Conservation (phyloP, 2,888 invertebrate species). For the Parnassius smintheus region DNA sequence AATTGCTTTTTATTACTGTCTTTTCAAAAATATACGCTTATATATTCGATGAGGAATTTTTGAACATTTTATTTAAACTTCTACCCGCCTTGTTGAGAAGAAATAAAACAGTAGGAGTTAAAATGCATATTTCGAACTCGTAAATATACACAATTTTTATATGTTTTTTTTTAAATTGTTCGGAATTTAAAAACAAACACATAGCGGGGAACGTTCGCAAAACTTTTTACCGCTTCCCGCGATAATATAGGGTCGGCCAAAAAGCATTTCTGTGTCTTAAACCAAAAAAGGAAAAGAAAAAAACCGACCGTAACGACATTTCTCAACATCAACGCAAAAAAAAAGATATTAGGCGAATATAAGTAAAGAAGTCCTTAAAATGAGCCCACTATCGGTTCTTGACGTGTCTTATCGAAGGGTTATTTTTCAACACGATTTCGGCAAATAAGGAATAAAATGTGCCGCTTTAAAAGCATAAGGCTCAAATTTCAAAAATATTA, state of each 20-base stretch:
- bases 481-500: constrained; percentile 47
- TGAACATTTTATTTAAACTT: too few species aligned
- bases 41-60: too few species aligned
- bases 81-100: too few species aligned
- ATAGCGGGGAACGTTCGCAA: constrained; percentile 40
- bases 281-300: constrained; percentile 50
- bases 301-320: constrained; percentile 63
- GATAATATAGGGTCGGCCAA: constrained; percentile 72
- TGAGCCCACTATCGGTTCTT: constrained; percentile 34
- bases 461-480: constrained; percentile 43
- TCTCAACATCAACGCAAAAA: constrained; percentile 60
- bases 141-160: not conserved
- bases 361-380: constrained; percentile 38
- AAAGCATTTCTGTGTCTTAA: constrained; percentile 77
- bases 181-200: constrained; percentile 64
- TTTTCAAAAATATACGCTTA: too few species aligned
- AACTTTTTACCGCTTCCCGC: constrained; percentile 57
- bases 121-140: too few species aligned
- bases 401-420: constrained; percentile 42
- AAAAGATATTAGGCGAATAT: constrained; percentile 43
- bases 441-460: constrained; percentile 31
- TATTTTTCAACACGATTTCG: constrained; percentile 33
- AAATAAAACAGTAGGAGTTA: too few species aligned
- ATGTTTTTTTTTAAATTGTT: constrained; percentile 30
- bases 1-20: too few species aligned